phyloP scores from a whole-genome alignment of 2,888 invertebrate species.

The Drosophila demipolita region DNA sequence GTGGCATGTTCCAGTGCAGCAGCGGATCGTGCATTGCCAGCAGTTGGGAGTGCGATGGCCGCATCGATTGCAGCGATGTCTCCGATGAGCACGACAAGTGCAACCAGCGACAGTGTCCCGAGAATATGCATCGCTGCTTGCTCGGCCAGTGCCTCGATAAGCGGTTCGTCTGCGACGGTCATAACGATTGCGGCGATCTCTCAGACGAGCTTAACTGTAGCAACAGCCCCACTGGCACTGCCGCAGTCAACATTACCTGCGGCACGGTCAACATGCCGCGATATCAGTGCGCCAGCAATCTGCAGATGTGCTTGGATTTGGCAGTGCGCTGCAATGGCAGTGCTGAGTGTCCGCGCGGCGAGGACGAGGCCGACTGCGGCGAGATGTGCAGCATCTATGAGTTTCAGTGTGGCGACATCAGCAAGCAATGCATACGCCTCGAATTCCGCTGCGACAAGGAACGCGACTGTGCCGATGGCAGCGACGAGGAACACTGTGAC shows the following conservation, averaged over 20 bases:
- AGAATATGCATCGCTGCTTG: slow-evolving; percentile 84
- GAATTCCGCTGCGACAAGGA: slow-evolving; percentile 87
- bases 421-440: slow-evolving; percentile 87
- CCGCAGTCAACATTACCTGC: slow-evolving; percentile 84
- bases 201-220: slow-evolving; percentile 86
- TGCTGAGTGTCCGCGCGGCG: slow-evolving; percentile 89
- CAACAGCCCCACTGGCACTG: not conserved
- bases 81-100: slow-evolving; percentile 90
- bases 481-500: slow-evolving; percentile 89
- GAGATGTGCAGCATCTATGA: slow-evolving; percentile 87
- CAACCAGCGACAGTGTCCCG: slow-evolving; percentile 74
- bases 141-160: slow-evolving; percentile 87
- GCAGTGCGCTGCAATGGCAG: slow-evolving; percentile 87
- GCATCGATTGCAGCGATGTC: slow-evolving; percentile 90
- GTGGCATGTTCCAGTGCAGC: slow-evolving; percentile 87
- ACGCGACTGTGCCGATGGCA: slow-evolving; percentile 90
- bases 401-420: slow-evolving; percentile 89
- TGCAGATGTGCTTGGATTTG: slow-evolving; percentile 76
- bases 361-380: slow-evolving; percentile 89
- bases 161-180: slow-evolving; percentile 86
- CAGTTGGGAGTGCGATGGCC: slow-evolving; percentile 89
- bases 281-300: slow-evolving; percentile 82
- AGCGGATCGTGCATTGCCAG: slow-evolving; percentile 90
- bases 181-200: slow-evolving; percentile 87
- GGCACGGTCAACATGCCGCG: slow-evolving; percentile 64